Evolutionary conservation across 2,797 vertebrate genomes (phyloP).

Genomic region (Pseudopleuronectes americanus): DNA sequence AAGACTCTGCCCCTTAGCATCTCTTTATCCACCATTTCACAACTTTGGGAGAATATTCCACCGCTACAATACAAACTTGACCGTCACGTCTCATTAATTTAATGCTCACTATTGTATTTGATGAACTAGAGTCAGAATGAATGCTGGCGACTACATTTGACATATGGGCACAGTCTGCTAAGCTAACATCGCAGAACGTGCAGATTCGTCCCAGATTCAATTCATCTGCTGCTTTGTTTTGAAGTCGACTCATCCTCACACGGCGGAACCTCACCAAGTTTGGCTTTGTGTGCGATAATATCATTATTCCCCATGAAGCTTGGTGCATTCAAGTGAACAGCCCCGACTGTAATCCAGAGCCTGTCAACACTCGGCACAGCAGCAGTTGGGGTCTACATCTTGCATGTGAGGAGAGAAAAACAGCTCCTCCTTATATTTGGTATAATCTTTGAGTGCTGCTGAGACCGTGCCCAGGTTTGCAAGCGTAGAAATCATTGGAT

Average conservation of each 20-base stretch:
- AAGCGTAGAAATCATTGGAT: constrained; percentile 67
- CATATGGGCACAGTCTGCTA: constrained; percentile 58
- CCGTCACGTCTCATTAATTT: constrained; percentile 16
- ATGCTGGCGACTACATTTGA: constrained; percentile 37
- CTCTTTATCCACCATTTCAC: constrained; percentile 15
- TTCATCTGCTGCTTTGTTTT: constrained; percentile 66
- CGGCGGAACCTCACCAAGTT: constrained; percentile 64
- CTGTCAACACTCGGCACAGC: constrained; percentile 70
- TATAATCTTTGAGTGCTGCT: constrained; percentile 76
- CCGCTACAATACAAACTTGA: constrained; percentile 24
- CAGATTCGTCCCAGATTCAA: constrained; percentile 61
- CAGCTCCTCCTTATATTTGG: constrained; percentile 76
- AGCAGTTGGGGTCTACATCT: constrained; percentile 66
- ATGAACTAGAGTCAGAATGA: constrained; percentile 38
- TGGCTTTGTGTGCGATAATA: constrained; percentile 68
- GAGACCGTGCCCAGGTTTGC: constrained; percentile 74
- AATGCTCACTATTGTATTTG: constrained; percentile 51
- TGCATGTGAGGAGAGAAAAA: constrained; percentile 48
- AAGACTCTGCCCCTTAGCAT: constrained; percentile 7
- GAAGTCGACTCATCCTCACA: constrained; percentile 64
- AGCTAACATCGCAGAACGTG: constrained; percentile 54
- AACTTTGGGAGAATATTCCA: constrained; percentile 27
- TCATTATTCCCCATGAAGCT: constrained; percentile 62
- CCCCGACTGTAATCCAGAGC: constrained; percentile 68
- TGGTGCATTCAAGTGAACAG: constrained; percentile 51